Conservation (phyloP, 2,113 vertebrate species). For the Shinisaurus crocodilurus region DNA sequence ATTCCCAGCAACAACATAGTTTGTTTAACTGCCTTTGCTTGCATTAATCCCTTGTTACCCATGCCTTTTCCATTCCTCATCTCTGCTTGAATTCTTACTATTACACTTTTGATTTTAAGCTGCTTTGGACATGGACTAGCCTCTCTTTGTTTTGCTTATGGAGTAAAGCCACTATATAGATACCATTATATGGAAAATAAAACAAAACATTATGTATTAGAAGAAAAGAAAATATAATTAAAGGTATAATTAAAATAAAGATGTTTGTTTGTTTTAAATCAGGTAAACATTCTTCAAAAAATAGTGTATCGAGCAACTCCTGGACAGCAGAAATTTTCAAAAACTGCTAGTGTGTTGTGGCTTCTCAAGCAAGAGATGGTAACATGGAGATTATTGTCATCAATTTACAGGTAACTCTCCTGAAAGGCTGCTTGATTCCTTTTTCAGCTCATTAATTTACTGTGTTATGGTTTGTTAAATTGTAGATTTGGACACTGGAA, state of each 20-base stretch:
- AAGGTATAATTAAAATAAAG: neutral
- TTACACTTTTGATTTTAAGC: neutral
- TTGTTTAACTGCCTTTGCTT: neutral
- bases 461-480: neutral
- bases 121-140: neutral
- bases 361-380: slow-evolving; percentile 95
- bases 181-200: neutral
- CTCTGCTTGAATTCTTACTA: neutral
- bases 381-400: slow-evolving; percentile 93
- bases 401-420: slow-evolving; percentile 89
- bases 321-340: slow-evolving; percentile 92
- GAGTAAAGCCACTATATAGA: neutral
- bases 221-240: neutral
- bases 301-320: slow-evolving; percentile 89
- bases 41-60: neutral
- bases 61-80: too few relatives aligned
- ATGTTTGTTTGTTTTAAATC: slow-evolving; percentile 28
- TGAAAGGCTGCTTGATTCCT: rapidly evolving
- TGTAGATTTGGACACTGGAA: neutral
- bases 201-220: neutral
- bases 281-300: slow-evolving; percentile 90
- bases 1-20: neutral
- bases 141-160: neutral
- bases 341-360: slow-evolving; percentile 94
- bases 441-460: neutral